Evolutionary conservation across 2,888 invertebrate genomes (phyloP).

Genomic region (Chironomus tentans): DNA sequence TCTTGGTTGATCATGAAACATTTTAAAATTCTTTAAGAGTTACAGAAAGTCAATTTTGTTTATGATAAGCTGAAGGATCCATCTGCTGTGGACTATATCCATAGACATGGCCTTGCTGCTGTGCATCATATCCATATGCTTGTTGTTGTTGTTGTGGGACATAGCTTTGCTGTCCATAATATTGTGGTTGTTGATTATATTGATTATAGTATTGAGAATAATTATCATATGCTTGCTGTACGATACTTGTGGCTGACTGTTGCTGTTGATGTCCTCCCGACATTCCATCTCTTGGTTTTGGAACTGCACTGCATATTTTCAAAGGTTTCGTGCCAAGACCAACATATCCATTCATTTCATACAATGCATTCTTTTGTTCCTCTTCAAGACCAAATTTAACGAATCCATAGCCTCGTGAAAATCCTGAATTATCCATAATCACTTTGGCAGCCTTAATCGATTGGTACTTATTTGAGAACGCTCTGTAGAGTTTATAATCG

Average conservation of each 20-base stretch:
- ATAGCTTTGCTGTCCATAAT: conserved; percentile 79
- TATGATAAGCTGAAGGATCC: too few relatives aligned
- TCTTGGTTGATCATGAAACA: too few relatives aligned
- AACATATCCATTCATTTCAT: conserved; percentile 87
- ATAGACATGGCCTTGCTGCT: conserved; percentile 46
- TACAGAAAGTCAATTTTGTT: too few relatives aligned
- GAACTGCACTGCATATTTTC: conserved; percentile 88
- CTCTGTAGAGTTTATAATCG: conserved; percentile 84
- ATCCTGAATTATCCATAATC: conserved; percentile 78
- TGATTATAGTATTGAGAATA: conserved; percentile 75
- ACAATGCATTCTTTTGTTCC: conserved; percentile 84
- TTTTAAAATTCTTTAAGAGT: too few relatives aligned
- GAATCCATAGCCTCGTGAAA: conserved; percentile 93
- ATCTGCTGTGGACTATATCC: conserved; percentile 43
- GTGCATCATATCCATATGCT: conserved; percentile 33
- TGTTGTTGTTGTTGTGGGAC: conserved; percentile 49
- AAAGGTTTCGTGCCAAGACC: conserved; percentile 81
- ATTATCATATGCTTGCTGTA: conserved; percentile 35
- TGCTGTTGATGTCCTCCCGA: conserved; percentile 32
- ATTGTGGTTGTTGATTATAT: conserved; percentile 39
- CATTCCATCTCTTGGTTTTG: conserved; percentile 58
- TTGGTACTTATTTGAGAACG: conserved; percentile 83
- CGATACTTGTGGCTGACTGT: conserved; percentile 36
- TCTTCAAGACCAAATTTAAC: conserved; percentile 90
- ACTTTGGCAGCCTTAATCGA: conserved; percentile 95